Conservation (phyloP, 2,113 vertebrate genomes). For the Spermophilus dauricus region DNA sequence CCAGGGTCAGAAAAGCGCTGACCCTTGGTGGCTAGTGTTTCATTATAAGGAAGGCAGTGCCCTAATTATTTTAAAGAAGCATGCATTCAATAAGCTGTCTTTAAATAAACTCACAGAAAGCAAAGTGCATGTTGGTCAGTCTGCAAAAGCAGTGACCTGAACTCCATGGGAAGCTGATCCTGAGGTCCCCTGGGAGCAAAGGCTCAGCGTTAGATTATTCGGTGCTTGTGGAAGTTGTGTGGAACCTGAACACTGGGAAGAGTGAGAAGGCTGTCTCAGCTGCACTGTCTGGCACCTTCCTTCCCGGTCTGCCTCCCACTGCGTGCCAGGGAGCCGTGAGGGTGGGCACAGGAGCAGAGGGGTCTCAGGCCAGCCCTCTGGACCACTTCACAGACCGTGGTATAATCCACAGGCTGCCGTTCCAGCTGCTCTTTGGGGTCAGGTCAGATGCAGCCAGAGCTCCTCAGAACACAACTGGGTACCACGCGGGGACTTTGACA, state of each 20-base stretch:
- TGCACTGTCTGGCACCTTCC: neutral
- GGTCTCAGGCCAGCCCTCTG: fast-evolving
- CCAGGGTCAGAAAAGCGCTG: too few relatives aligned
- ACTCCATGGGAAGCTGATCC: fast-evolving
- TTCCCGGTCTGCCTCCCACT: neutral
- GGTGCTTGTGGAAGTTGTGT: neutral
- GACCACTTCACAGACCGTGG: neutral
- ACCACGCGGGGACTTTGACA: neutral
- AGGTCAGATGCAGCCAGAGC: fast-evolving
- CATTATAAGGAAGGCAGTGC: neutral
- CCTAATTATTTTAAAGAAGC: neutral
- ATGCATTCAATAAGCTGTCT: neutral
- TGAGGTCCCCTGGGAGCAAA: fast-evolving
- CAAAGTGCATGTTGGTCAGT: fast-evolving
- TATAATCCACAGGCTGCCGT: neutral
- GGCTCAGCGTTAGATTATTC: neutral
- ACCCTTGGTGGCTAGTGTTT: neutral
- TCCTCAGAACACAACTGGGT: neutral
- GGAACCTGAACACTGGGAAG: fast-evolving
- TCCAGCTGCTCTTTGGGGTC: fast-evolving
- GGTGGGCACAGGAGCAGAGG: fast-evolving
- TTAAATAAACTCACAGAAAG: neutral
- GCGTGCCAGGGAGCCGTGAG: neutral
- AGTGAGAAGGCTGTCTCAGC: fast-evolving
- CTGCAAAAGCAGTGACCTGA: fast-evolving